Evolutionary conservation across 2,797 vertebrate species (phyloP).

Genomic region (Meriones psammophilus): DNA sequence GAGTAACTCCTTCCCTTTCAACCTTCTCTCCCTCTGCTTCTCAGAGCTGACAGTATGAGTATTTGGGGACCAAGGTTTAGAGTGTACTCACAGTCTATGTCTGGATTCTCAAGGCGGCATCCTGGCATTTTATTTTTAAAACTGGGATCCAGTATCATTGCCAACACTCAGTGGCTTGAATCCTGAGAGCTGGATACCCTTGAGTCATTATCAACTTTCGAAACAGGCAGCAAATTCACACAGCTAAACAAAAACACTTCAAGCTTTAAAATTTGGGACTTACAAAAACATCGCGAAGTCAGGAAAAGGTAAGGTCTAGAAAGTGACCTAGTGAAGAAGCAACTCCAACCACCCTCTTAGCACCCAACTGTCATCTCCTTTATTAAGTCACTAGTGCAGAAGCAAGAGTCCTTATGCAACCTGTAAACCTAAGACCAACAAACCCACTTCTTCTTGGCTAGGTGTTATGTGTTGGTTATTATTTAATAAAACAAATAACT

Average conservation of each 20-base stretch:
- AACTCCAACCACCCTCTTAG: slow-evolving; percentile 16
- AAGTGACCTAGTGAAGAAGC: slow-evolving; percentile 39
- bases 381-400: slow-evolving; percentile 2
- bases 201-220: slow-evolving; percentile 86
- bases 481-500: slow-evolving; percentile 63
- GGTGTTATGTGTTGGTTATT: slow-evolving; percentile 47
- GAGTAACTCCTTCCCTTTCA: slow-evolving; percentile 71
- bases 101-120: slow-evolving; percentile 86
- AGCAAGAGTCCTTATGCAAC: neutral
- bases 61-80: slow-evolving; percentile 65
- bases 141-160: slow-evolving; percentile 82
- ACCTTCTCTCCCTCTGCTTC: slow-evolving; percentile 57
- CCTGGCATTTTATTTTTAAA: slow-evolving; percentile 88
- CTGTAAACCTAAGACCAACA: slow-evolving; percentile 4
- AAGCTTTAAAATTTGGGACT: slow-evolving; percentile 69
- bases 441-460: neutral
- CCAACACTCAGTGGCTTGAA: slow-evolving; percentile 84
- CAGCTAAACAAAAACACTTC: slow-evolving; percentile 75
- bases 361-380: neutral
- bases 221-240: slow-evolving; percentile 80
- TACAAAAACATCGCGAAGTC: slow-evolving; percentile 47
- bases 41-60: slow-evolving; percentile 58
- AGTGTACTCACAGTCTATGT: slow-evolving; percentile 79
- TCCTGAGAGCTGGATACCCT: slow-evolving; percentile 85
- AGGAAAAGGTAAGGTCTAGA: slow-evolving; percentile 68